phyloP scores from a whole-genome alignment of 2,113 vertebrate genomes.

The Nesoenas mayeri region DNA sequence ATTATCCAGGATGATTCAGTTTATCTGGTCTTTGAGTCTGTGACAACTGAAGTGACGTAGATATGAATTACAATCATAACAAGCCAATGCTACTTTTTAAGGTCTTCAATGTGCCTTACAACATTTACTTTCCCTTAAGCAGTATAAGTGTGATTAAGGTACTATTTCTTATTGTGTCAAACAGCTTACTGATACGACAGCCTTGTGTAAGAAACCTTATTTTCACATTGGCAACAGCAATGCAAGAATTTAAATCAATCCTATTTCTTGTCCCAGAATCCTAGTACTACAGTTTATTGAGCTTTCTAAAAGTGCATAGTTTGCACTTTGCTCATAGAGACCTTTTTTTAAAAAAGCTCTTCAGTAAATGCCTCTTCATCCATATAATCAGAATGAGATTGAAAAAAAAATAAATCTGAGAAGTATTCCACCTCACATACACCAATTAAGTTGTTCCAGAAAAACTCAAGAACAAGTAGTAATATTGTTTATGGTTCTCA shows the following conservation, averaged over 20 bases:
- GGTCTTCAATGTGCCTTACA: neutral
- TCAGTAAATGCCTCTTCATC: neutral
- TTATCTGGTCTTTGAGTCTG: conserved; percentile 28
- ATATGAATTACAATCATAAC: conserved; percentile 16
- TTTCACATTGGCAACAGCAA: neutral
- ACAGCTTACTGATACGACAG: neutral
- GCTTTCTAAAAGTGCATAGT: neutral
- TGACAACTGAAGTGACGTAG: conserved; percentile 49
- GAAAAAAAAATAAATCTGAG: neutral
- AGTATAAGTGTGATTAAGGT: neutral
- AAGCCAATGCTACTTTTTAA: conserved; percentile 29
- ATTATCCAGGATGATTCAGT: conserved; percentile 51
- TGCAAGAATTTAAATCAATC: neutral
- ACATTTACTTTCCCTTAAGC: neutral
- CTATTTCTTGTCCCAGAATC: neutral
- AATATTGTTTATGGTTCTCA: neutral
- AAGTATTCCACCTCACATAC: neutral
- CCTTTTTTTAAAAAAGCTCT: neutral
- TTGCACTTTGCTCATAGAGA: neutral
- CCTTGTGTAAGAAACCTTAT: neutral
- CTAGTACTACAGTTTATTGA: neutral
- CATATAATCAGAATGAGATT: neutral
- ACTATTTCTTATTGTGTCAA: neutral
- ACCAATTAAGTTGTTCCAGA: neutral
- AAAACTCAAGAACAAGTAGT: neutral